phyloP scores from a whole-genome alignment of 1,140 invertebrate species.

The Meloidogyne chitwoodi region DNA sequence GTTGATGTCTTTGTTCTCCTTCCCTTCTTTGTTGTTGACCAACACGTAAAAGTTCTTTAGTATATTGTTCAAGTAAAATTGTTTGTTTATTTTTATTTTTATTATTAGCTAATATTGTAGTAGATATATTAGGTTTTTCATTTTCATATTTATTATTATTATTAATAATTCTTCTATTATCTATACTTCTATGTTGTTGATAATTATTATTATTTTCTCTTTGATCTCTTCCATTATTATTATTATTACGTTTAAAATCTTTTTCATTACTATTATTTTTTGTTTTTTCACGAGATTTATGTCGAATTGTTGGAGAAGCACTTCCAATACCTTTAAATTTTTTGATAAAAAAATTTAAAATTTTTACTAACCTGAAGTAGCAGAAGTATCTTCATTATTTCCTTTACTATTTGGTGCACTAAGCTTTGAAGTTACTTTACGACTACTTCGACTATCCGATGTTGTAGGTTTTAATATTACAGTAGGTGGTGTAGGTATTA shows the following conservation, averaged over 20 bases:
- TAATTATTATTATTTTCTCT: background rate
- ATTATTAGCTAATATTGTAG: background rate
- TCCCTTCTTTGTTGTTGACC: background rate
- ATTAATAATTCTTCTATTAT: background rate
- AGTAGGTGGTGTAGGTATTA: background rate
- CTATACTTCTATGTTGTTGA: background rate
- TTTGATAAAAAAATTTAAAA: background rate
- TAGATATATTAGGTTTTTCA: background rate
- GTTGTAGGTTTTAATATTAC: background rate
- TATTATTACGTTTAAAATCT: background rate
- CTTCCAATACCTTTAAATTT: conserved; percentile 19
- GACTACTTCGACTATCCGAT: background rate
- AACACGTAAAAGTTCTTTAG: background rate
- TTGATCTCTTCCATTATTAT: background rate
- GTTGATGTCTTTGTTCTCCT: background rate
- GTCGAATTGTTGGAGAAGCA: conserved; percentile 15
- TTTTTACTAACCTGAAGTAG: conserved; percentile 4
- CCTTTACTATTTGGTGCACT: background rate
- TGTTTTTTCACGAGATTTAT: conserved; percentile 12
- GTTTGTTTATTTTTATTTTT: background rate
- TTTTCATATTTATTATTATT: background rate
- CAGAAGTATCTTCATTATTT: conserved; percentile 20
- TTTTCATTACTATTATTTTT: background rate
- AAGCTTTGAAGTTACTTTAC: background rate
- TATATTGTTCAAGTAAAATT: background rate